phyloP scores from a whole-genome alignment of 2,113 vertebrate species.

The Corydoras sp. region DNA sequence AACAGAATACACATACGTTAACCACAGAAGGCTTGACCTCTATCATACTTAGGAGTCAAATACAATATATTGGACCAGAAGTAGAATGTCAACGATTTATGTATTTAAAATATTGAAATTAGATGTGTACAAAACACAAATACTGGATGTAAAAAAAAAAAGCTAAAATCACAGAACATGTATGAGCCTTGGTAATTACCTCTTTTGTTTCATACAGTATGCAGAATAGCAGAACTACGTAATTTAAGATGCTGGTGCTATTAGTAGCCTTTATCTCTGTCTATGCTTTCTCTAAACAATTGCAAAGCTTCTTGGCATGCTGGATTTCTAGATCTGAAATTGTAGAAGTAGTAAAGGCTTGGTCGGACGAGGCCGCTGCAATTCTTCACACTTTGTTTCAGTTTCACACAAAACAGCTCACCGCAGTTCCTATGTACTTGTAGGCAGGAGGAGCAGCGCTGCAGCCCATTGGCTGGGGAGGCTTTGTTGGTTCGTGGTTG shows the following conservation, averaged over 20 bases:
- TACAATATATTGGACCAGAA: too few relatives aligned
- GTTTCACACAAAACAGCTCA: constrained; percentile 44
- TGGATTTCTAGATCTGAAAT: background rate
- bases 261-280: constrained; percentile 1
- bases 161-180: too few relatives aligned
- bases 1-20: too few relatives aligned
- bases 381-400: constrained; percentile 44
- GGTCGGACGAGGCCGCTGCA: constrained; percentile 15
- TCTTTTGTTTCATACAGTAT: background rate
- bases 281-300: background rate
- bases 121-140: too few relatives aligned
- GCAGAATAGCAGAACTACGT: too few relatives aligned
- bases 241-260: background rate
- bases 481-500: constrained; percentile 45
- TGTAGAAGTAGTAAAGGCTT: constrained; percentile 12
- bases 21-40: too few relatives aligned
- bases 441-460: constrained; percentile 34
- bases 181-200: too few relatives aligned
- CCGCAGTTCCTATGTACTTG: constrained; percentile 38
- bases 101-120: too few relatives aligned
- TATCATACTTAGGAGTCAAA: too few relatives aligned
- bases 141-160: too few relatives aligned
- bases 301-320: constrained; percentile 3
- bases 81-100: too few relatives aligned
- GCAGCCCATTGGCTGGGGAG: constrained; percentile 46